Conservation (phyloP, 2,797 vertebrate genomes). For the Limnodromus scolopaceus region DNA sequence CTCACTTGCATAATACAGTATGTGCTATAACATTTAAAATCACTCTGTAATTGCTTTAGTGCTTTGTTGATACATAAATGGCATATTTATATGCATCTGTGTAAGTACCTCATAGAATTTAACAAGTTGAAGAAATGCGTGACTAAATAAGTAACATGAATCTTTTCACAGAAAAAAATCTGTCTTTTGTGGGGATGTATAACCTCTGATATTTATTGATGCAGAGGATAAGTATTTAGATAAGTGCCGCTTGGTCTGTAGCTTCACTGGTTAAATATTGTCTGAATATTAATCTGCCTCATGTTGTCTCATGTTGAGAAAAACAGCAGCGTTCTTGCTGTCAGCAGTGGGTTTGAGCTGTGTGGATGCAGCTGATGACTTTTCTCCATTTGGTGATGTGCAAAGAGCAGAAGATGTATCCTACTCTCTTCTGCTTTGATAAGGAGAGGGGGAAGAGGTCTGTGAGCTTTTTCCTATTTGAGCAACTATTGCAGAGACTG, state of each 20-base stretch:
- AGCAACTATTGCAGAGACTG: fast-evolving
- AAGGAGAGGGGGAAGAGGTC: neutral
- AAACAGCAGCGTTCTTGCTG: neutral
- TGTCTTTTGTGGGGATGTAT: neutral
- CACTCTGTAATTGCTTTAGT: conserved; percentile 6
- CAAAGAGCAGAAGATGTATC: neutral
- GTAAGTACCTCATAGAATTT: conserved; percentile 8
- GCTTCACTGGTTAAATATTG: neutral
- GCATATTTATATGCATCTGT: conserved; percentile 24
- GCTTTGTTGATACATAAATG: conserved; percentile 23
- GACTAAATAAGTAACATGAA: neutral
- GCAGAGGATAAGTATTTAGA: neutral
- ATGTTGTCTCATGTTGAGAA: neutral
- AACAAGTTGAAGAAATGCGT: neutral
- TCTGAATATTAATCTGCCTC: neutral
- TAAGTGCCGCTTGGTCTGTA: neutral
- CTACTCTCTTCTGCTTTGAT: neutral
- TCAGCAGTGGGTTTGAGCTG: neutral
- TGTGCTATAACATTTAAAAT: neutral
- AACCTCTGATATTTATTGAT: neutral
- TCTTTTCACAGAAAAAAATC: neutral
- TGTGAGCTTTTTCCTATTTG: neutral
- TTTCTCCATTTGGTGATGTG: neutral
- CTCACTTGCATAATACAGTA: neutral
- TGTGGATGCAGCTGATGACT: neutral